Base-by-base conservation (phyloP, 2,113 vertebrate species). In the Smithornis capensis region DNA sequence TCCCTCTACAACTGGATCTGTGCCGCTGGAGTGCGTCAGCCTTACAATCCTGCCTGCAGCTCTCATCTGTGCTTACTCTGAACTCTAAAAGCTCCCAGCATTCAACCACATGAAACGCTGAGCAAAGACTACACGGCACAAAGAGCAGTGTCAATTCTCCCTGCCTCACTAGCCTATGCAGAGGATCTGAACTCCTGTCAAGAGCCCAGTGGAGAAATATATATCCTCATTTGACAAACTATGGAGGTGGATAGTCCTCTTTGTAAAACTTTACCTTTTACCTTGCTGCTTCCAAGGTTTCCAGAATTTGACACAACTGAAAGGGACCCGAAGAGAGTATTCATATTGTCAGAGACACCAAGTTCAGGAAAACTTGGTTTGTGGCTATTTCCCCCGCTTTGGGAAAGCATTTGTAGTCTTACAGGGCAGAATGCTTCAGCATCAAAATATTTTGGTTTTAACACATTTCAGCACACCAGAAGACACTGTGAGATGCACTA, bases 11-110 rank as follows among this genome's bases (percentile, higher is more conserved):
- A 90, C 86, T 92, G 95, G 95, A 96, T 94, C 77, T n/a, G 83
- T 91, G 96, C 91, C 80, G 12, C 69, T 60, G 69, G 27, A 94
- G 77, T 50, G 77, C 64, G 80, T 96, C 96, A 97, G 94, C 89
- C 80, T 79, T 77, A 14, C 64, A 29, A 1, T 40, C 63, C 88
- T 62, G 92, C 94, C 80, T 64, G 83, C 79, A 88, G 7, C 76
- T 90, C 78, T 77, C 70, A 38, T 91, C 68, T 65, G 67, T 10
- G 59, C 53, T 44, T 28, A 14, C 63, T 44, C 44, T 0, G 12
- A 63, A 60, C 55, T 57, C 33, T 12, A 18, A 77, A 65, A 81
- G 33, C 38, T 69, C 59, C 71, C 79, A 56, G 37, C 6, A 0
- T 28, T 64, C 1, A 0, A 40, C 45, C 55, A 59, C 62, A 70